A percentile compares a stretch with the other conserved stretches of the same genome.
These are phyloP conservation scores for Formica exsecta DNA, from an alignment of 1,140 invertebrate species.

Conservation along the genomic window DNA sequence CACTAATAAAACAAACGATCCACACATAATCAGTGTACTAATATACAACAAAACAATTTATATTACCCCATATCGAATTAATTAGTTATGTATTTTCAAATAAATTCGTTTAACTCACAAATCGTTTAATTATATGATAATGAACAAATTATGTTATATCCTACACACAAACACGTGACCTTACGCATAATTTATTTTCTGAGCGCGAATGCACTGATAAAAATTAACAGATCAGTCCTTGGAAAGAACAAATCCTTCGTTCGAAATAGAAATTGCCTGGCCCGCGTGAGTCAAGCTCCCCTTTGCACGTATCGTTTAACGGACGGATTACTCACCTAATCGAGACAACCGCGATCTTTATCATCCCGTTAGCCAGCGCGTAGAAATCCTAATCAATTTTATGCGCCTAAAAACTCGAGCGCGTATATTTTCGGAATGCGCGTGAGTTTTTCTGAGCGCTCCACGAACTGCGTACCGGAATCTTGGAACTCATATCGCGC, in stretches of 20 bases:
- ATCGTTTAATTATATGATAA: neutral
- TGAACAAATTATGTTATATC: neutral
- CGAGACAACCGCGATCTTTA: conserved; percentile 38
- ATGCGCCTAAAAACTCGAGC: conserved; percentile 3
- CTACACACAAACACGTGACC: neutral
- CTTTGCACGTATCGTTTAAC: conserved; percentile 44
- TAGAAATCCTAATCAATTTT: conserved; percentile 34
- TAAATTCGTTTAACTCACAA: neutral
- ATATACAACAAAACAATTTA: neutral
- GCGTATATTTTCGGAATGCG: conserved; percentile 32
- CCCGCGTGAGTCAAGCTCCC: conserved; percentile 55
- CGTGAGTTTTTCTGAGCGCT: neutral
- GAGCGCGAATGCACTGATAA: neutral
- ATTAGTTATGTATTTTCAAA: neutral
- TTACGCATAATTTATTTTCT: neutral
- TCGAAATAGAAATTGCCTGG: conserved; percentile 21
- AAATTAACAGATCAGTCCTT: conserved; percentile 40
- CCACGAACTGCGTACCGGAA: neutral
- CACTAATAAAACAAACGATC: neutral
- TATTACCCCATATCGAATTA: neutral
- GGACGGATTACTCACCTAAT: conserved; percentile 64
- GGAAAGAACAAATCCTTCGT: conserved; percentile 55
- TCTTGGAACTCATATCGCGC: neutral
- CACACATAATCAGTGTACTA: neutral
- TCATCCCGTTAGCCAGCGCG: neutral